Evolutionary conservation across 2,113 vertebrate species (phyloP), one percentile per base, ranked within the genome.

Genomic region (Dinomys branickii): DNA sequence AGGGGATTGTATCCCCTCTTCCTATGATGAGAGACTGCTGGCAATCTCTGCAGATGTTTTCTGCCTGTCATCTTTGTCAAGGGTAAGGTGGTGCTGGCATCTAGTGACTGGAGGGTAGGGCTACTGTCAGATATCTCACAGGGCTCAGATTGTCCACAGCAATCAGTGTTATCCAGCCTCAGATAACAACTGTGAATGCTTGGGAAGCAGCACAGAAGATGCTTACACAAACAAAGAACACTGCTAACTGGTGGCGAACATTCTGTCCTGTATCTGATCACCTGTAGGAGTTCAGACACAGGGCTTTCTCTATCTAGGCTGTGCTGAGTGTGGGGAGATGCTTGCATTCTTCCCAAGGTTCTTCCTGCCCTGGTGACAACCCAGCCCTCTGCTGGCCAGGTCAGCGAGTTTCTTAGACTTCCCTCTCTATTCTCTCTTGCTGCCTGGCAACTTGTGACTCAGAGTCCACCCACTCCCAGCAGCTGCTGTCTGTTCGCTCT

Each of bases 1-100:
- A 6, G 16, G 4, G 16, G 14, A 0, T 11, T 28, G 3, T 38
- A 33, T 1, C 7, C 11, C 13, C 22, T 41, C n/a, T 44, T 24
- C 30, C 4, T 38, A 22, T 4, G 16, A 11, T 1, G 33, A n/a
- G 12, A 65, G 33, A 22, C 17, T 47, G 5, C 59, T 30, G 50
- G 24, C 20, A 4, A 22, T 0, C 2, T n/a, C 61, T 56, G 19
- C 19, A 87, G 26, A 67, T 8, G 1, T 13, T 33, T 75, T 16
- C 75, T 56, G 6, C 3, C 30, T 5, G 26, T 33, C 63, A 0
- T 14, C 8, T 69, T 5, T 33, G 38, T n/a, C 14, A 10, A 73
- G 52, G 26, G 6, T 17, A 30, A 3, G 11, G 10, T 14, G 47
- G 13, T 73, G 6, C 47, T 90, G 41, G 38, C 33, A 47, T 38